Conservation (phyloP, 2,888 invertebrate species). For the Ornithoptera priamus region DNA sequence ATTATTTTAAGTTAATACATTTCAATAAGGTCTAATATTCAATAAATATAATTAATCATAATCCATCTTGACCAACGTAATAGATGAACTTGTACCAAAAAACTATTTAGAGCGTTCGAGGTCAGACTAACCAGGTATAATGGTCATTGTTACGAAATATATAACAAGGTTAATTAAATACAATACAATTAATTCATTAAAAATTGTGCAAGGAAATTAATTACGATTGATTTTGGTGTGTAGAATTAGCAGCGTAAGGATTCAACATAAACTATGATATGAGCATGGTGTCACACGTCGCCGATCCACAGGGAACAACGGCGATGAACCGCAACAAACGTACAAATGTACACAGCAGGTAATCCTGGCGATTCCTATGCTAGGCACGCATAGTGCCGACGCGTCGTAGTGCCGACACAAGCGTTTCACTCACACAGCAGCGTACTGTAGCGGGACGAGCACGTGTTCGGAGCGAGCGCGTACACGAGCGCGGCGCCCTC, state of each 20-base stretch:
- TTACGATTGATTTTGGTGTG: neutral
- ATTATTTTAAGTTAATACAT: neutral
- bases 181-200: neutral
- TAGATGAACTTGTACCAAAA: neutral
- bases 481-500: constrained; percentile 63
- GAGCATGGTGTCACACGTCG: constrained; percentile 57
- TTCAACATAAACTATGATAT: constrained; percentile 55
- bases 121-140: constrained; percentile 10
- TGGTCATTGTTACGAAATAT: constrained; percentile 7
- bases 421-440: constrained; percentile 65
- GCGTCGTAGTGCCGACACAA: constrained; percentile 57
- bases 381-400: constrained; percentile 64
- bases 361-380: constrained; percentile 61
- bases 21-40: neutral
- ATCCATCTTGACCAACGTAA: constrained; percentile 17
- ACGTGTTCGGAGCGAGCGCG: constrained; percentile 55
- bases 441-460: constrained; percentile 48
- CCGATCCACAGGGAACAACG: constrained; percentile 60
- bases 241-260: constrained; percentile 39
- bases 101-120: constrained; percentile 24
- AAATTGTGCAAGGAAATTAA: neutral
- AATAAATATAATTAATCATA: neutral
- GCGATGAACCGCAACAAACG: constrained; percentile 68
- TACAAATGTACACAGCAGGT: constrained; percentile 63
- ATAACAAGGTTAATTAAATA: neutral